Evolutionary conservation across 2,888 invertebrate species (phyloP).

Genomic region (Philopedon plagiatum): DNA sequence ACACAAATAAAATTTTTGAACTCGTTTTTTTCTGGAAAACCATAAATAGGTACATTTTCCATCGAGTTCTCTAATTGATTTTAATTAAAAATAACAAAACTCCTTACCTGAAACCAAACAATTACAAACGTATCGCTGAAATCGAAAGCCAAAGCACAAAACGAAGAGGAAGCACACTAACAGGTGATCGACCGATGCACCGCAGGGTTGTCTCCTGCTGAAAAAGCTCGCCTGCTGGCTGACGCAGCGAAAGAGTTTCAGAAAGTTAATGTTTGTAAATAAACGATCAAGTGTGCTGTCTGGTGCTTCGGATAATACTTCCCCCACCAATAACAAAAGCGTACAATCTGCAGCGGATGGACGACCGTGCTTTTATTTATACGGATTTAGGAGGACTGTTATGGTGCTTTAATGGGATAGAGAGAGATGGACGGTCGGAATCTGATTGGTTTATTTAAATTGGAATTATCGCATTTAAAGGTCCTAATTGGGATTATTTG

Average conservation of each 20-base stretch:
- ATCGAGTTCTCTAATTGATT: no score
- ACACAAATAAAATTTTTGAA: no score
- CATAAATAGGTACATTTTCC: no score
- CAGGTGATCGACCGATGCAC: conserved; percentile 7
- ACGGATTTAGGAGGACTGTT: neutral
- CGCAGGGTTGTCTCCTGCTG: conserved; percentile 1
- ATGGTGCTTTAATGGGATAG: neutral
- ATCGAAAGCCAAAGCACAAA: neutral
- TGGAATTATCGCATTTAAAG: conserved; percentile 1
- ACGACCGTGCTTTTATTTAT: conserved; percentile 15
- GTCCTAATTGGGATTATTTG: conserved; percentile 7
- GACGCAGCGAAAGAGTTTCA: conserved; percentile 37
- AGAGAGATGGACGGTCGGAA: neutral
- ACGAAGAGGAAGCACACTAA: neutral
- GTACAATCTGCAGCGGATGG: conserved; percentile 5
- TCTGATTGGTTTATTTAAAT: neutral
- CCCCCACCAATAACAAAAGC: conserved; percentile 22
- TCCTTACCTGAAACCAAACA: conserved; percentile 8
- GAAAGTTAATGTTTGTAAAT: conserved; percentile 53
- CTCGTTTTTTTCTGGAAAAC: no score
- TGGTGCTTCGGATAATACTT: conserved; percentile 30
- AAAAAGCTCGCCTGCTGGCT: conserved; percentile 2
- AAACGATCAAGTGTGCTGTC: conserved; percentile 31
- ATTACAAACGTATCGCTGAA: neutral
- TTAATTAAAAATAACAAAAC: neutral